These are phyloP conservation scores for Agonopterix subpropinquella DNA, from an alignment of 2,888 invertebrate genomes.

Conservation along the genomic window DNA sequence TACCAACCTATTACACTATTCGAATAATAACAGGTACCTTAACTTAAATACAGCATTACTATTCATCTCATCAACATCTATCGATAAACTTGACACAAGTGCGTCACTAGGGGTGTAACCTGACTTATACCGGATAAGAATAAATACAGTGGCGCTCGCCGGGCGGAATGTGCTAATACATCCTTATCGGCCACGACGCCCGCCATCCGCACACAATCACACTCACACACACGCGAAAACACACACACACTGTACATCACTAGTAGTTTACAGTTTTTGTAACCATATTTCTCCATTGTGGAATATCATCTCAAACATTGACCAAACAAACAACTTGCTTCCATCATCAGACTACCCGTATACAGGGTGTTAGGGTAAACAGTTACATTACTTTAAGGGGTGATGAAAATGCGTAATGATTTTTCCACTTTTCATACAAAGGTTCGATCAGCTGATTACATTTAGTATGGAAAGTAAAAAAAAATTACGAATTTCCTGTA, in stretches of 20 bases:
- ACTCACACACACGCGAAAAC: slow-evolving; percentile 23
- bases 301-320: neutral
- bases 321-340: too few relatives aligned
- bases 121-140: slow-evolving; percentile 72
- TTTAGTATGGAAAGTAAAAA: too few relatives aligned
- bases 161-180: slow-evolving; percentile 72
- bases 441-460: too few relatives aligned
- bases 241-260: slow-evolving; percentile 6
- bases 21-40: too few relatives aligned
- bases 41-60: too few relatives aligned
- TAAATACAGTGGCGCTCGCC: slow-evolving; percentile 68
- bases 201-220: slow-evolving; percentile 29
- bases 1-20: too few relatives aligned
- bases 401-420: too few relatives aligned
- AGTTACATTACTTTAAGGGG: too few relatives aligned
- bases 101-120: slow-evolving; percentile 70
- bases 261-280: neutral
- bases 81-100: slow-evolving; percentile 22
- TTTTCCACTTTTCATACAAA: too few relatives aligned
- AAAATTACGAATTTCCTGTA: too few relatives aligned
- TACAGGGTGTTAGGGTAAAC: too few relatives aligned
- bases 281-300: neutral
- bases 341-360: too few relatives aligned
- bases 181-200: slow-evolving; percentile 61
- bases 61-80: neutral